Evolutionary conservation across 1,140 invertebrate genomes (phyloP).

Genomic region (Caerostris darwini): DNA sequence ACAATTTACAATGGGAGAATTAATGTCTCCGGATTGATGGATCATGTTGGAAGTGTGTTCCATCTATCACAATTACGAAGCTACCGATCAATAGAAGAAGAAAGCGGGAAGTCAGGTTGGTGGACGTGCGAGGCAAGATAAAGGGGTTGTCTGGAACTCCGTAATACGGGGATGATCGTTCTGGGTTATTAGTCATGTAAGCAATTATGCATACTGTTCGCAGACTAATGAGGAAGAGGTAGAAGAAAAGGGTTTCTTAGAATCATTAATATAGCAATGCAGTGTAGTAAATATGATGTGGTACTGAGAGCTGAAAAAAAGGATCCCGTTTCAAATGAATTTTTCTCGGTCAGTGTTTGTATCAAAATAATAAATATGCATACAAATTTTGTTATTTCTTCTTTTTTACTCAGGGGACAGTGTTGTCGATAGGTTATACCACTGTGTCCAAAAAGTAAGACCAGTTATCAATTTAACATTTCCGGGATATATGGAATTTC

Average conservation of each 20-base stretch:
- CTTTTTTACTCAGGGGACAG: no score
- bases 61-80: conserved; percentile 57
- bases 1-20: conserved; percentile 55
- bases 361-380: no score
- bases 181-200: background rate
- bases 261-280: no score
- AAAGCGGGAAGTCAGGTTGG: conserved; percentile 34
- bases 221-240: background rate
- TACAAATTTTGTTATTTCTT: no score
- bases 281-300: no score
- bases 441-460: no score
- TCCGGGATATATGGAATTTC: no score
- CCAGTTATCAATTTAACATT: no score
- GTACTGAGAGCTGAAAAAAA: no score
- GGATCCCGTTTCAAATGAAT: no score
- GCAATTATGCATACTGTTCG: background rate
- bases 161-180: background rate
- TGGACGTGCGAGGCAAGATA: background rate
- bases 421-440: no score
- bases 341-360: no score
- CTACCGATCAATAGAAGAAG: conserved; percentile 56
- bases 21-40: conserved; percentile 51
- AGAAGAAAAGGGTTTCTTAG: background rate
- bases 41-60: conserved; percentile 16
- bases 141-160: conserved; percentile 26